phyloP scores from a whole-genome alignment of 2,113 vertebrate genomes.

The Tor tambroides region DNA sequence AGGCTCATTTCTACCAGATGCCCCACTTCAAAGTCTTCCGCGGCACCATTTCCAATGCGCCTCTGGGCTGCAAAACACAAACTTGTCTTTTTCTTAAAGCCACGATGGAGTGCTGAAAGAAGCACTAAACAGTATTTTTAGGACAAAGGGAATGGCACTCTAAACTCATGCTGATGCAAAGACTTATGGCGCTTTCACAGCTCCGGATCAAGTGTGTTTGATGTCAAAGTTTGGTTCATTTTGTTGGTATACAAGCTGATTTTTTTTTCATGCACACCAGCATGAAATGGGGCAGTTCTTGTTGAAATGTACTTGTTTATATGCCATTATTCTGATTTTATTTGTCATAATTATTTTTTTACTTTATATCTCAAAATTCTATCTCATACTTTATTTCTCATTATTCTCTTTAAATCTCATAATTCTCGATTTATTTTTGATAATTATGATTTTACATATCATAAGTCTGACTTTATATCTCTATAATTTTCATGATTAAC shows the following conservation, averaged over 20 bases:
- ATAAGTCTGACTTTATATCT: background rate
- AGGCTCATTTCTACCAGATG: background rate
- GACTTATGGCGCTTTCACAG: background rate
- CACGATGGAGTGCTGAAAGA: background rate
- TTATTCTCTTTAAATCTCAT: background rate
- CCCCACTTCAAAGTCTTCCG: background rate
- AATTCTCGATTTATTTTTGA: background rate
- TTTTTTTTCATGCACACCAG: background rate
- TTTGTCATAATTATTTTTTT: background rate
- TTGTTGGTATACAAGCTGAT: background rate
- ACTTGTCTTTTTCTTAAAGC: background rate
- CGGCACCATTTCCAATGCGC: background rate
- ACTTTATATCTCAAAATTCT: background rate
- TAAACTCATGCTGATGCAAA: constrained; percentile 18
- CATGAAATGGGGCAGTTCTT: background rate
- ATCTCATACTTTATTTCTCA: background rate
- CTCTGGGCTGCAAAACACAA: background rate
- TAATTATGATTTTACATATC: background rate
- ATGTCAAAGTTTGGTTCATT: background rate
- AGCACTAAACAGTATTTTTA: background rate
- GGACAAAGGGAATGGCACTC: background rate
- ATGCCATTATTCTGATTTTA: background rate
- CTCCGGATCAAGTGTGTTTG: background rate
- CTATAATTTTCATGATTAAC: background rate
- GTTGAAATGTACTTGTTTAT: background rate